phyloP scores from a whole-genome alignment of 2,888 invertebrate species.

The Protophormia terraenovae region DNA sequence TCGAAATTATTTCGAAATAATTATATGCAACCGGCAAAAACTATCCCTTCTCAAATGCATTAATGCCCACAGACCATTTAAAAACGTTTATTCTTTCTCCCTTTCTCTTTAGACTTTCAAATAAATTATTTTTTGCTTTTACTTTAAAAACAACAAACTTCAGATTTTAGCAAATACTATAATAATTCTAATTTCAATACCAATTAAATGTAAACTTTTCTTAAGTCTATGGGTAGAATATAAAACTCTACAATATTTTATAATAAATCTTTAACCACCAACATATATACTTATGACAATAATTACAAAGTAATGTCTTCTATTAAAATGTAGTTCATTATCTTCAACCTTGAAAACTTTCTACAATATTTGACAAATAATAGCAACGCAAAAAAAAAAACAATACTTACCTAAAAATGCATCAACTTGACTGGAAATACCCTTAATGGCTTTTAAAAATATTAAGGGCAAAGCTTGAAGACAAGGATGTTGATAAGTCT shows the following conservation, averaged over 20 bases:
- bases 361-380: neutral
- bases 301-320: neutral
- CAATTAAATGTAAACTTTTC: neutral
- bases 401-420: slow-evolving; percentile 91
- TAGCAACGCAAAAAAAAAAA: neutral
- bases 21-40: too few species aligned
- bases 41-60: too few species aligned
- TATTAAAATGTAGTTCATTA: neutral
- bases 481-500: slow-evolving; percentile 96
- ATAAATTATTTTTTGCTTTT: too few species aligned
- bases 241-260: neutral
- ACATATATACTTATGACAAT: neutral
- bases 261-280: neutral
- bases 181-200: slow-evolving; percentile 14
- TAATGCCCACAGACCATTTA: too few species aligned
- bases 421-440: slow-evolving; percentile 95
- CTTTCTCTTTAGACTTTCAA: too few species aligned
- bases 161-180: too few species aligned
- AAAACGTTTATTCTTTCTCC: too few species aligned
- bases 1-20: too few species aligned
- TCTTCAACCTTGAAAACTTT: neutral
- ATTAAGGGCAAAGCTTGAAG: slow-evolving; percentile 91
- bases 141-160: too few species aligned
- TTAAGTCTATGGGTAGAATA: neutral
- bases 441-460: slow-evolving; percentile 96